Evolutionary conservation across 2,888 invertebrate species (phyloP), one percentile per base, ranked within the genome.

Genomic region (Sinodicranocentrus sp.): DNA sequence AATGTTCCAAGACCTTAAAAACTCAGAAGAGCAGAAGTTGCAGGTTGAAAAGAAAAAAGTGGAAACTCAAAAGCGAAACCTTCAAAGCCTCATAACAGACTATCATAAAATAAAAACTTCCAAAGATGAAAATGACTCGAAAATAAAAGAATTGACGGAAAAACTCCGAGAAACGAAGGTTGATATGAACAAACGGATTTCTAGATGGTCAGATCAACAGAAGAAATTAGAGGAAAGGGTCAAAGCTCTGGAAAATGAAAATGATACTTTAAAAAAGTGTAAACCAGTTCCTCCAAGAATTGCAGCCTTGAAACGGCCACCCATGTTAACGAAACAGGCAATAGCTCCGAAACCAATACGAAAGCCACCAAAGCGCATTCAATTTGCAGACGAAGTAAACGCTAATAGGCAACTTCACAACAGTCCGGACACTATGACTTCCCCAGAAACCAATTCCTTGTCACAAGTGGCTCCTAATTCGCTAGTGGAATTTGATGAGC

Each of bases 221-320:
- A 82, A 71, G 26, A 72, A 73, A 28, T 75, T 86, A 59, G 78
- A 75, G 19, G 84, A 85, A 43, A 68, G 82, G 33, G 78, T 84
- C 0, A 72, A 84, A 61, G 44, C 61, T 0, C 48, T 86, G 48
- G 85, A 86, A 57, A 82, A 82, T 19, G 86, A 86, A 54, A 73
- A 84, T 57, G 77, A 73, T 8, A 57, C 65, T 1, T 63, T 79
- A 17, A 82, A 80, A 39, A 80, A 82, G 28, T 33, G 33, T 1
- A 54, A 77, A 25, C 13, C 52, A 17, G 1, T 67, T 0, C 65
- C 83, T 1, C 21, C 17, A 17, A 28, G 65, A 33, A n/a, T 59
- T 13, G 23, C 67, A 2, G 52, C 67, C 39, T 48, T 84, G 1
- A 78, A 87, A 71, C 19, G 79, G 10, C 84, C 75, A 26, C 70